These are phyloP conservation scores for Amitus sp. DNA, from an alignment of 2,888 invertebrate species.

Conservation along the genomic window DNA sequence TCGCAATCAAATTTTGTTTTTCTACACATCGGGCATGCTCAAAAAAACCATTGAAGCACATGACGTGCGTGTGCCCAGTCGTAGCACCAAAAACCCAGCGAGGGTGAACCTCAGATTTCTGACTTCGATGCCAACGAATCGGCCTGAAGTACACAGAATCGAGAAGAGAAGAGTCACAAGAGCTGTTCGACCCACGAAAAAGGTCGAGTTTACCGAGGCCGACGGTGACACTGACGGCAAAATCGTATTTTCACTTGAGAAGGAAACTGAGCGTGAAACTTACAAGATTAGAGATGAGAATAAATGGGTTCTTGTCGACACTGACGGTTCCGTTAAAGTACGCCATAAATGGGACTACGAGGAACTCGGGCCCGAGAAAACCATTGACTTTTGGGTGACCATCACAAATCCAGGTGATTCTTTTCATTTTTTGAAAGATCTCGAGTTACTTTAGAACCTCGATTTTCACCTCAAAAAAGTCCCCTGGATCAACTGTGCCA, in stretches of 20 bases:
- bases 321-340: slow-evolving; percentile 90
- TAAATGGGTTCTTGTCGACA: slow-evolving; percentile 92
- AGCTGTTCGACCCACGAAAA: slow-evolving; percentile 93
- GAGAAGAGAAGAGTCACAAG: slow-evolving; percentile 73
- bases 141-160: slow-evolving; percentile 65
- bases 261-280: slow-evolving; percentile 91
- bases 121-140: slow-evolving; percentile 61
- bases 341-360: slow-evolving; percentile 98
- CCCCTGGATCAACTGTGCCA: no score
- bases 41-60: slow-evolving; percentile 87
- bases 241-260: slow-evolving; percentile 89
- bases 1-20: no score
- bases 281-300: slow-evolving; percentile 95
- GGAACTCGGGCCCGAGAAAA: slow-evolving; percentile 92
- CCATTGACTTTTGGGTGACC: slow-evolving; percentile 95
- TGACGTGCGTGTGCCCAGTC: slow-evolving; percentile 80
- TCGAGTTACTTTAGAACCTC: no score
- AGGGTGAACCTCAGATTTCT: slow-evolving; percentile 81
- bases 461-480: no score
- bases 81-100: slow-evolving; percentile 76
- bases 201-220: slow-evolving; percentile 90
- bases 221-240: slow-evolving; percentile 90
- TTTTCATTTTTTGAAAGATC: no score
- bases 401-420: slow-evolving; percentile 84
- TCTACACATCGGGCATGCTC: no score